Evolutionary conservation across 64 coral and sea anemone species (phyloP).

Genomic region (Acropora tenuis): DNA sequence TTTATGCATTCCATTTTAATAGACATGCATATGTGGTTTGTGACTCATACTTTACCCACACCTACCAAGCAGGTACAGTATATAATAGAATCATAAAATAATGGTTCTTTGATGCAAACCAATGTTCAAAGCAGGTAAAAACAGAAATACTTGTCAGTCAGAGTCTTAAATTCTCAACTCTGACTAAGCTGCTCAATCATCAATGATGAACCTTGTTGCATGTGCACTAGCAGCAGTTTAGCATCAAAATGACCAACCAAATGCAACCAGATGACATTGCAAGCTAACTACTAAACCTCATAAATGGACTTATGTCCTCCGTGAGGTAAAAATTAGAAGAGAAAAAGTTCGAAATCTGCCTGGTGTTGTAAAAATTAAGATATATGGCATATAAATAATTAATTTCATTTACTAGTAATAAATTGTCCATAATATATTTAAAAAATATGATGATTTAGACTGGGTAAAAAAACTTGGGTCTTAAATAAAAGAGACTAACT

Average conservation of each 20-base stretch:
- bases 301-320: slow-evolving; percentile 3
- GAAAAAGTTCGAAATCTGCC: not conserved
- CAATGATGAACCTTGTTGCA: slow-evolving; percentile 6
- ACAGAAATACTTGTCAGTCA: not conserved
- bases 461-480: no score
- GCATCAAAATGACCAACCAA: not conserved
- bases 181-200: slow-evolving; percentile 8
- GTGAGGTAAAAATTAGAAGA: not conserved
- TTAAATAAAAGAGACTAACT: no score
- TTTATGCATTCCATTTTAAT: not conserved
- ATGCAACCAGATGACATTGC: not conserved
- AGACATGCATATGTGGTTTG: not conserved
- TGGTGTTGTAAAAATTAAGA: not conserved
- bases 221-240: no score
- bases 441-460: no score
- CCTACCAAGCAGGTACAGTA: not conserved
- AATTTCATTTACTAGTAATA: no score
- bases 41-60: slow-evolving; percentile 8
- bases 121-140: not conserved
- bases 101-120: slow-evolving; percentile 10
- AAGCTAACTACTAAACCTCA: slow-evolving; percentile 19
- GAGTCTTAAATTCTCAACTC: not conserved
- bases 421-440: no score
- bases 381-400: not conserved
- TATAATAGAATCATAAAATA: not conserved